Percentiles rank a stretch among this genome's conserved stretches.
phyloP scores from a whole-genome alignment of 2,797 vertebrate genomes.

The Melanotaenia trifasciata region DNA sequence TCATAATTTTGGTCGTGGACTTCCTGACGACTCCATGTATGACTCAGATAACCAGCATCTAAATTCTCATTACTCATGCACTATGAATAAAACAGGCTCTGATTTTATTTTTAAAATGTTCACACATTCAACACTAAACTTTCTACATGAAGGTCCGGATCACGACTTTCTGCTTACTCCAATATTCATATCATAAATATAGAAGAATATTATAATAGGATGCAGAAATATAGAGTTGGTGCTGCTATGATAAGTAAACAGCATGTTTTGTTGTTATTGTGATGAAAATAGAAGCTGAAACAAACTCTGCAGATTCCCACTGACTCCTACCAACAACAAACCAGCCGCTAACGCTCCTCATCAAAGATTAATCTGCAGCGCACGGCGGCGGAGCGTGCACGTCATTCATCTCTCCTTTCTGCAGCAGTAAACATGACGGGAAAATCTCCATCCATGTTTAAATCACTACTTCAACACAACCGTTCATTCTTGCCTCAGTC shows the following conservation, averaged over 20 bases:
- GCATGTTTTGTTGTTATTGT: neutral
- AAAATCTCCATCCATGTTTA: slow-evolving; percentile 42
- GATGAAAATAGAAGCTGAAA: neutral
- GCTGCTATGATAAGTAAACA: neutral
- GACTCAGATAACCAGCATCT: no score
- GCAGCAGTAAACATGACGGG: slow-evolving; percentile 28
- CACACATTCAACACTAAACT: no score
- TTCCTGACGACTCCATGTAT: no score
- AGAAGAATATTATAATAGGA: neutral
- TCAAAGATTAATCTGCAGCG: slow-evolving; percentile 25
- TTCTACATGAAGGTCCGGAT: neutral
- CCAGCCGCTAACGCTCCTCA: slow-evolving; percentile 4
- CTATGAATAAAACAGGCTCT: no score
- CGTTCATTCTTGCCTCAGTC: slow-evolving; percentile 60
- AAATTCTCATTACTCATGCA: no score
- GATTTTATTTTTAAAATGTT: no score
- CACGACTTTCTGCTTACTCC: neutral
- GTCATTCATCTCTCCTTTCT: slow-evolving; percentile 3
- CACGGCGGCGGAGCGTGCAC: neutral
- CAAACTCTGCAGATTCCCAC: neutral
- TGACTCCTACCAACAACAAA: neutral
- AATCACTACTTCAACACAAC: slow-evolving; percentile 32
- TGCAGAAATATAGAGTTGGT: no score
- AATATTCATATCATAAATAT: neutral
- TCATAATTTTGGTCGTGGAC: no score